Evolutionary conservation across 2,888 invertebrate species (phyloP), one percentile per base, ranked within the genome.

Genomic region (Ceramica pisi): DNA sequence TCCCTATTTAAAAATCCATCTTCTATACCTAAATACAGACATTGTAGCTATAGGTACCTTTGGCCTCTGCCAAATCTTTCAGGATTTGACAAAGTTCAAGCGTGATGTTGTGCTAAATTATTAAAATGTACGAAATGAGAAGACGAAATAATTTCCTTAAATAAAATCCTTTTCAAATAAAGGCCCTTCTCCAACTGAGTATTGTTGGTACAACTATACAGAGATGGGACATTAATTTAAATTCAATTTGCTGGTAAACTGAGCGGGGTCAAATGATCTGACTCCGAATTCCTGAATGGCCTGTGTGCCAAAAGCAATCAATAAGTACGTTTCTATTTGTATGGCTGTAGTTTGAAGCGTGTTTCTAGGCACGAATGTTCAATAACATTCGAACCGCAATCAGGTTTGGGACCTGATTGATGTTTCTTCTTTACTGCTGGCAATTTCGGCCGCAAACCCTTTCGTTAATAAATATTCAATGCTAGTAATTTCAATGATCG

Each of bases 201-300:
- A 51, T 68, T 75, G 57, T 80, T 66, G 38, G 38, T 48, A 53
- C 19, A 62, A 48, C 44, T 56, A 59, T 65, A 66, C 21, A 72
- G 66, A 63, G 64, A 68, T 68, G 65, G 72, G 35, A 9, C 60
- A 76, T 72, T 81, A 67, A 86, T 84, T 78, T 73, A 75, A 69
- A 81, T 81, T 75, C 72, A 84, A 84, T 86, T 75, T 77, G 71
- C 71, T 68, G 64, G 51, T 84, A 73, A 72, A 76, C 73, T 77
- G 67, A 77, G 65, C 53, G 65, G 70, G 81, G 79, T 84, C 85
- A 84, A 86, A 74, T 79, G 70, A 66, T 53, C 56, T 70, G 78
- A 76, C 75, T 81, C 56, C 56, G 60, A 78, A 76, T 71, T 74
- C 64, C 56, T 75, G 65, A 71, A 78, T 76, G 56, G 67, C 62